These are phyloP conservation scores for Ornithoptera alexandrae DNA, from an alignment of 2,888 invertebrate genomes.

Conservation along the genomic window DNA sequence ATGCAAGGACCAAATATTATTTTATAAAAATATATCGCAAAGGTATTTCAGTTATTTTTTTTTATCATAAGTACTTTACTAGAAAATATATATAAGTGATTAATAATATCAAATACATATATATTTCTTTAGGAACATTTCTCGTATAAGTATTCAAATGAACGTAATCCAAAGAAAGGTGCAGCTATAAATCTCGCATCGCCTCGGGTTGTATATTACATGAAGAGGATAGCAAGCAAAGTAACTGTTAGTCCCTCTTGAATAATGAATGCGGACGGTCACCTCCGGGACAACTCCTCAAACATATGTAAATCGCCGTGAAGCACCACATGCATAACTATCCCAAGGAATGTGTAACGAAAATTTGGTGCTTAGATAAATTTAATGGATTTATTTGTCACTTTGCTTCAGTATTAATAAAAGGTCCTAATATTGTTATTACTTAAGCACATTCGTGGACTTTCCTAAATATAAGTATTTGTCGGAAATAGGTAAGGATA, in stretches of 20 bases:
- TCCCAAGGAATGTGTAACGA: slow-evolving; percentile 9
- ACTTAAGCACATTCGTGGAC: too few relatives aligned
- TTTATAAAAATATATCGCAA: too few relatives aligned
- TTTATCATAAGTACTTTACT: too few relatives aligned
- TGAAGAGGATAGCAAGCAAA: slow-evolving; percentile 28
- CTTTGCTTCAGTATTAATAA: not conserved
- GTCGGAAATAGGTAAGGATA: too few relatives aligned
- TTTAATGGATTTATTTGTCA: slow-evolving; percentile 6
- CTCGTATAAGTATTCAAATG: slow-evolving; percentile 11
- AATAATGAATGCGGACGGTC: slow-evolving; percentile 44
- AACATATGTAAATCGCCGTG: slow-evolving; percentile 45
- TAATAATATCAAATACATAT: too few relatives aligned
- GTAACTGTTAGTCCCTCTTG: slow-evolving; percentile 37
- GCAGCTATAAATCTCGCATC: slow-evolving; percentile 18
- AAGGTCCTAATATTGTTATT: not conserved
- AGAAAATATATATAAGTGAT: too few relatives aligned
- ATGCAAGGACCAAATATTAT: too few relatives aligned
- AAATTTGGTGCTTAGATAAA: slow-evolving; percentile 11
- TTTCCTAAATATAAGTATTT: too few relatives aligned
- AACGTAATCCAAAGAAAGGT: slow-evolving; percentile 10
- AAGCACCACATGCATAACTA: slow-evolving; percentile 24
- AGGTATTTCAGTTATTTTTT: too few relatives aligned
- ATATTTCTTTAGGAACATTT: not conserved
- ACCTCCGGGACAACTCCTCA: slow-evolving; percentile 42
- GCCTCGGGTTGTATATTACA: slow-evolving; percentile 25